Evolutionary conservation across 2,888 invertebrate species (phyloP).

Genomic region (Folsomia manolachei): DNA sequence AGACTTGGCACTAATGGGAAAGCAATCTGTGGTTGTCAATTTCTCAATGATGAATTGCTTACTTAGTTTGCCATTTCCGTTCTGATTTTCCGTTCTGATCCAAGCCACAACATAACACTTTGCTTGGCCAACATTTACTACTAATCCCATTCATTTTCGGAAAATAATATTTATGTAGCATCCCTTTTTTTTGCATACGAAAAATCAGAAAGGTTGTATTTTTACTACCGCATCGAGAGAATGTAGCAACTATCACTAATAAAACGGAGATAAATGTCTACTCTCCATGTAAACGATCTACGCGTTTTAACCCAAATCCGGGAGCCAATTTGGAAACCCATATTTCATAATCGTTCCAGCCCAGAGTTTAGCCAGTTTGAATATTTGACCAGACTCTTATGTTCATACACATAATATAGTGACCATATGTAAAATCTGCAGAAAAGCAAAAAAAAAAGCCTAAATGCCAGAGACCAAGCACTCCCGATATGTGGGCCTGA

Average conservation of each 20-base stretch:
- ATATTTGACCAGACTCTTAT: too few species aligned
- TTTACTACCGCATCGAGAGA: too few species aligned
- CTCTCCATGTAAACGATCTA: neutral
- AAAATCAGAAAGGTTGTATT: too few species aligned
- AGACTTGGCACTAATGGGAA: neutral
- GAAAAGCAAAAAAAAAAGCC: too few species aligned
- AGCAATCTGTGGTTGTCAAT: neutral
- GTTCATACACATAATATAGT: too few species aligned
- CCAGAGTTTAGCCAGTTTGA: too few species aligned
- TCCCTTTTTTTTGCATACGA: too few species aligned
- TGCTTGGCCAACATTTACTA: neutral
- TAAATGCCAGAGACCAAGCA: too few species aligned
- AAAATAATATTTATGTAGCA: neutral
- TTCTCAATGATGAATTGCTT: conserved; percentile 7
- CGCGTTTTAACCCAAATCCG: neutral
- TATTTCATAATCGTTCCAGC: neutral
- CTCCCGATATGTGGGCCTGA: too few species aligned
- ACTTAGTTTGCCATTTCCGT: conserved; percentile 7
- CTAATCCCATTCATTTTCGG: neutral
- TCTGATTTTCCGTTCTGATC: conserved; percentile 1
- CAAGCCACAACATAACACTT: neutral
- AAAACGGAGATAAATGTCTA: neutral
- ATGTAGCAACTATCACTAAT: neutral
- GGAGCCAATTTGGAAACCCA: neutral
- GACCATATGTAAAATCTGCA: too few species aligned